These are phyloP conservation scores for Muscidifurax raptorellus DNA, from an alignment of 1,140 invertebrate genomes.

Conservation along the genomic window DNA sequence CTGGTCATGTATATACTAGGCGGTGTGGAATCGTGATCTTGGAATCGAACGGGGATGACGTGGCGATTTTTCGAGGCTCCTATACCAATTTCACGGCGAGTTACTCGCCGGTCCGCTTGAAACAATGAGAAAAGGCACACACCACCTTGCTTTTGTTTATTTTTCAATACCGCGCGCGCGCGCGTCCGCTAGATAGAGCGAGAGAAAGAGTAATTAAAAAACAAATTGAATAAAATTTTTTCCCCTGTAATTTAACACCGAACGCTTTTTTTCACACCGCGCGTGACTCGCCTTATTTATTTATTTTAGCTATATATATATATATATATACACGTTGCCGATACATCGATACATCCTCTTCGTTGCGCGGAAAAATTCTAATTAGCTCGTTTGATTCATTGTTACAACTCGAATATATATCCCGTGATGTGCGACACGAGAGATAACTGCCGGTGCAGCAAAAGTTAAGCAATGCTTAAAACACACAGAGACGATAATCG, in stretches of 20 bases:
- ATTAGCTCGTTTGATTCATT: slow-evolving; percentile 19
- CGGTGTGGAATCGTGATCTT: too few relatives aligned
- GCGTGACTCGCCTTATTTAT: neutral
- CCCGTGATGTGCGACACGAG: neutral
- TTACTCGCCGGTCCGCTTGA: slow-evolving; percentile 70
- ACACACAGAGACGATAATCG: slow-evolving; percentile 4
- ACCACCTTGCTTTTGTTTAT: neutral
- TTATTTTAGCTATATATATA: neutral
- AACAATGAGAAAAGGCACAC: slow-evolving; percentile 66
- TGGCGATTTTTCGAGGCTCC: slow-evolving; percentile 66
- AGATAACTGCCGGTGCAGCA: neutral
- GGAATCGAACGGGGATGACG: slow-evolving; percentile 62
- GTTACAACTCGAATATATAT: slow-evolving; percentile 6
- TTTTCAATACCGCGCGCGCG: too few relatives aligned
- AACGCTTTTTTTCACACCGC: neutral
- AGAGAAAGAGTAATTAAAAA: slow-evolving; percentile 10
- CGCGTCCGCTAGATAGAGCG: neutral
- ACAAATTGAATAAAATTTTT: slow-evolving; percentile 9
- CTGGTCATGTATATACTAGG: neutral
- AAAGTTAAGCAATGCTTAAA: slow-evolving; percentile 4
- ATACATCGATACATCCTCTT: neutral
- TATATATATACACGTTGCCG: too few relatives aligned
- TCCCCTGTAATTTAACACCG: neutral
- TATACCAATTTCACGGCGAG: slow-evolving; percentile 73
- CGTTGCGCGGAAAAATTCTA: neutral